Conservation (phyloP, 2,888 invertebrate species). For the Nowickia ferox region DNA sequence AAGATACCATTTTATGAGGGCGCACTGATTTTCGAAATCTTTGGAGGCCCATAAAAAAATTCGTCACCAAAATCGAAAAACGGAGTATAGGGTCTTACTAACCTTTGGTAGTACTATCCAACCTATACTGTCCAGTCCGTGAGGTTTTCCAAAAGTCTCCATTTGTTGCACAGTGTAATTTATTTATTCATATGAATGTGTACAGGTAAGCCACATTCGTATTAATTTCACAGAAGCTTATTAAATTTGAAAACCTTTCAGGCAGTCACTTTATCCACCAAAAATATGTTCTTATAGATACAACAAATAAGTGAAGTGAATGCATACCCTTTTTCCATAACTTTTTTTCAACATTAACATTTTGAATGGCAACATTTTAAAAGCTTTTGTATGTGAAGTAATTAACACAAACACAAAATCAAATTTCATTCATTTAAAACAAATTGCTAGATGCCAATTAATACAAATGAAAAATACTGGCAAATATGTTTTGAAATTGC, state of each 20-base stretch:
- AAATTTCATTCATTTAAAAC: too few relatives aligned
- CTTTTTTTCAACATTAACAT: neutral
- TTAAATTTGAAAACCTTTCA: neutral
- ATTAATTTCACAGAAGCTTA: too few relatives aligned
- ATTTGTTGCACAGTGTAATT: too few relatives aligned
- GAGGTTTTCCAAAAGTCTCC: too few relatives aligned
- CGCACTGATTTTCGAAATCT: too few relatives aligned
- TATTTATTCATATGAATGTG: neutral
- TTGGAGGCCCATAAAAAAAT: too few relatives aligned
- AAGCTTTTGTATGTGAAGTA: constrained; percentile 2
- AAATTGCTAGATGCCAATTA: neutral
- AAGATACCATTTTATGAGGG: too few relatives aligned
- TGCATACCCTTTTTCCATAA: neutral
- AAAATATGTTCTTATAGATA: neutral
- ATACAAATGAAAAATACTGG: neutral
- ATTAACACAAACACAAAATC: neutral
- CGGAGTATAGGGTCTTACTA: too few relatives aligned
- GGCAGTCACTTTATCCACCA: neutral
- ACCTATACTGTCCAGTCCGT: too few relatives aligned
- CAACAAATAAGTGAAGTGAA: neutral
- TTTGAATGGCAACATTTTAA: neutral
- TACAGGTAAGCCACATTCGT: neutral
- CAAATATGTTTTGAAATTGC: neutral
- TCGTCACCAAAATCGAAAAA: too few relatives aligned
- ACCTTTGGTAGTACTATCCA: too few relatives aligned